Evolutionary conservation across 2,888 invertebrate genomes (phyloP), one percentile per base, ranked within the genome.

Genomic region (Protophormia terraenovae): DNA sequence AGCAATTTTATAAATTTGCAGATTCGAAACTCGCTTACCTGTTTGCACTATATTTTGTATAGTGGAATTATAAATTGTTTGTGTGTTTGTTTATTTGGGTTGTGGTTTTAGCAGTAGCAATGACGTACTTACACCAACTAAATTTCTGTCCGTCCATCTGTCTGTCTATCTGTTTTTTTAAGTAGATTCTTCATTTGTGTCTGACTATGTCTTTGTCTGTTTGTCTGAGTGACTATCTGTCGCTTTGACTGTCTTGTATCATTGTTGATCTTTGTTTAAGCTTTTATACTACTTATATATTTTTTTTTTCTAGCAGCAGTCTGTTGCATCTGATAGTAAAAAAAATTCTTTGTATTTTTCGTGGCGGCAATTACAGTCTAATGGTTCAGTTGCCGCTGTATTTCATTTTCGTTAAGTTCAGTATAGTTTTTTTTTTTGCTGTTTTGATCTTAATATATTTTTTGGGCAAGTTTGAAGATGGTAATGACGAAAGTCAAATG

Each of bases 341-440:
- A 62, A 80, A 84, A 83, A 81, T 83, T 58, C 73, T 80, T 77
- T 77, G 69, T 82, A 60, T 85, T 76, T n/a, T 83, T 87, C 77
- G 75, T 84, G 86, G 77, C 85, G 79, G 82, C 86, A 86, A 84
- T 84, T 84, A 79, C 72, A 53, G 73, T 82, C 86, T 84, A 86
- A 87, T 87, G 83, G 84, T 77, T 79, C 47, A 81, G 80, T 71
- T 81, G 73, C 60, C 77, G 76, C 67, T 77, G 64, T 72, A 76
- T 71, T 83, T 83, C 73, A 77, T 81, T 81, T 81, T 29, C 32
- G 27, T 67, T 66, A 55, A 58, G 66, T 67, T 80, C 12, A 41
- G 67, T 55, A 29, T 41, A 53, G 62, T 64, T 64, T 41, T 47
- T 66, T 32, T 24, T 50, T 41, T 4, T 19, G 41, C 1, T 38